phyloP scores from a whole-genome alignment of 2,797 vertebrate genomes.

The Tympanoctomys barrerae region DNA sequence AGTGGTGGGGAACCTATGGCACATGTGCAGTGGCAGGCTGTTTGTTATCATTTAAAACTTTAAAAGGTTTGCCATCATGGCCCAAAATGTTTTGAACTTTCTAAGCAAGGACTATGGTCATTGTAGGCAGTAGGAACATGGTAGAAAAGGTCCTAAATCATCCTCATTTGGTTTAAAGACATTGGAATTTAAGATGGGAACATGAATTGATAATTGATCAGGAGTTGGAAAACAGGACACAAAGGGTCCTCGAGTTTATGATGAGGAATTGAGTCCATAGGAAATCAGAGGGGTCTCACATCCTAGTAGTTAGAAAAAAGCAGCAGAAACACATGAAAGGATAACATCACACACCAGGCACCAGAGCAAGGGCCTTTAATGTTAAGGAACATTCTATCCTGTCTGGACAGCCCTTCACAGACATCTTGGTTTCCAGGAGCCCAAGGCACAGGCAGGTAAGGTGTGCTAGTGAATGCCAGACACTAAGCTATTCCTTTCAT shows the following conservation, averaged over 20 bases:
- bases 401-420: neutral
- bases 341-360: neutral
- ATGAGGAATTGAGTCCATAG: neutral
- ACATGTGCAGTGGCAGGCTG: neutral
- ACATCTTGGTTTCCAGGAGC: neutral
- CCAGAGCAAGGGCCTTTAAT: neutral
- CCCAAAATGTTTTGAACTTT: neutral
- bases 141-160: neutral
- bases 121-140: neutral
- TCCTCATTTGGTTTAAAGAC: neutral
- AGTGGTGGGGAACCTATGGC: neutral
- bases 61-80: neutral
- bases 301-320: neutral
- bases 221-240: neutral
- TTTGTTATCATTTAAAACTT: neutral
- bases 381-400: neutral
- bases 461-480: neutral
- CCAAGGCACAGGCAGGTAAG: neutral
- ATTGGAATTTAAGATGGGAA: conserved; percentile 13
- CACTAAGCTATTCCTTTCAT: neutral
- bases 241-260: neutral
- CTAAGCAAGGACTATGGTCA: neutral
- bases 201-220: neutral
- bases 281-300: neutral
- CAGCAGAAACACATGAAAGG: neutral